Conservation (phyloP, 2,888 invertebrate genomes). For the Papilio protenor region DNA sequence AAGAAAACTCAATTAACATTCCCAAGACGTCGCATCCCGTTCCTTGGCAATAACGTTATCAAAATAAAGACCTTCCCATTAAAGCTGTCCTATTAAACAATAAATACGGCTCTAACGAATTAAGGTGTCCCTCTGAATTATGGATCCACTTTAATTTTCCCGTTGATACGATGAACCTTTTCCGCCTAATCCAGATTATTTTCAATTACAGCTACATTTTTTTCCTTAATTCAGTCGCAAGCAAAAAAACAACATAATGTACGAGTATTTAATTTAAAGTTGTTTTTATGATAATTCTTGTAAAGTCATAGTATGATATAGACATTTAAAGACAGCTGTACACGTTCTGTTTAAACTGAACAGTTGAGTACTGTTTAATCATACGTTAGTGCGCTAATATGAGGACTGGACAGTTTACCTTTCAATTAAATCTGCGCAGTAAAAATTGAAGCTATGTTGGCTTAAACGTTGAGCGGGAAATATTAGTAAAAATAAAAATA, state of each 20-base stretch:
- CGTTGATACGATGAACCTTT: neutral
- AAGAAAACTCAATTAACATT: constrained; percentile 77
- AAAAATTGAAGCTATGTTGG: no score
- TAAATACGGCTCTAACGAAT: constrained; percentile 33
- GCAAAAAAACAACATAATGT: neutral
- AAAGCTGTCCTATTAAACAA: constrained; percentile 34
- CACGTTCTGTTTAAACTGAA: no score
- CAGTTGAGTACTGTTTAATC: no score
- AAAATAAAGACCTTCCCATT: constrained; percentile 59
- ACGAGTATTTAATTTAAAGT: no score
- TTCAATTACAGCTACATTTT: neutral
- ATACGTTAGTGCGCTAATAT: no score
- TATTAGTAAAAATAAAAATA: no score
- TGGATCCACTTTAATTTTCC: constrained; percentile 20
- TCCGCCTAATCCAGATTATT: constrained; percentile 7
- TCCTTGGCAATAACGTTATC: constrained; percentile 68
- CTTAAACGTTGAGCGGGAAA: no score
- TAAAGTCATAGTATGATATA: no score
- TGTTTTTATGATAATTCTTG: no score
- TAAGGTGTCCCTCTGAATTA: constrained; percentile 6
- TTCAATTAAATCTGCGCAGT: no score
- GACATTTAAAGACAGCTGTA: no score
- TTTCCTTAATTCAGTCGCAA: neutral
- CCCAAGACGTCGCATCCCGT: constrained; percentile 61
- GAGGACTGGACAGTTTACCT: no score